Evolutionary conservation across 2,797 vertebrate species (phyloP).

Genomic region (Acipenser ruthenus): DNA sequence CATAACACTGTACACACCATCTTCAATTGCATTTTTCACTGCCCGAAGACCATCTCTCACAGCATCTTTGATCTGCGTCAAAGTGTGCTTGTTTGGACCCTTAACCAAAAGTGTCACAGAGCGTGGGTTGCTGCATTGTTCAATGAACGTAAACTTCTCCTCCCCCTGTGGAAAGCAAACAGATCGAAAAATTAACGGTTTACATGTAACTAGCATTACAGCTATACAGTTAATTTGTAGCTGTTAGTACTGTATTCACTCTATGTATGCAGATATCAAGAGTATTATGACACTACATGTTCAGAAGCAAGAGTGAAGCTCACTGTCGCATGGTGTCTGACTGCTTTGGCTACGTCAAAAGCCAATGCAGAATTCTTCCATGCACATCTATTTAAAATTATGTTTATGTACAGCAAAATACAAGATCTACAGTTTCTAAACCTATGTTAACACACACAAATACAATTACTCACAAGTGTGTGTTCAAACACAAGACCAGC

Average conservation of each 20-base stretch:
- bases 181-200: neutral
- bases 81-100: conserved; percentile 93
- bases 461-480: conserved; percentile 71
- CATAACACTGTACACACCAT: conserved; percentile 58
- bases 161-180: conserved; percentile 66
- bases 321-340: neutral
- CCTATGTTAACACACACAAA: neutral
- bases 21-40: conserved; percentile 92
- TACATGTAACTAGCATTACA: neutral
- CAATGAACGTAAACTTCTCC: conserved; percentile 83
- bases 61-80: conserved; percentile 92
- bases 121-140: conserved; percentile 86
- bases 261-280: neutral
- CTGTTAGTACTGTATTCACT: too few relatives aligned
- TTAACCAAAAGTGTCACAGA: conserved; percentile 82
- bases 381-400: too few relatives aligned
- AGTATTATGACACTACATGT: neutral
- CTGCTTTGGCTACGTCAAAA: neutral
- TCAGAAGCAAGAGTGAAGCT: neutral
- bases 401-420: too few relatives aligned
- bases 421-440: too few relatives aligned
- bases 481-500: conserved; percentile 90
- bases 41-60: conserved; percentile 85
- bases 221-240: neutral
- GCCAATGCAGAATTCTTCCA: too few relatives aligned